Base-by-base conservation (phyloP, 1,140 invertebrate species). In the Idris sp. region DNA sequence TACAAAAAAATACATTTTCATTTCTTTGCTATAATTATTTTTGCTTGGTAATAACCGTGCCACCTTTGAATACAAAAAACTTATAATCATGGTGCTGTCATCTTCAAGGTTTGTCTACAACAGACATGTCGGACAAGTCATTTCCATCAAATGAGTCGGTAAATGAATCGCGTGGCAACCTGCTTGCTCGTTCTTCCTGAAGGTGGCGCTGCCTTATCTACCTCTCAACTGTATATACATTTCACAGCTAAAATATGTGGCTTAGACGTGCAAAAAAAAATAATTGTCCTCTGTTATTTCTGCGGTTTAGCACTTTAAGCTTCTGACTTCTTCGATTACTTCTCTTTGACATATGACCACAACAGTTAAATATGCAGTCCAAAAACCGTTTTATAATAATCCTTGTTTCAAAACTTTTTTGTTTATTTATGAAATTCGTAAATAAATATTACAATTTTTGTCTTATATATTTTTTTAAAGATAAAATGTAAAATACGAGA, bases 61-160 rank as follows among this genome's bases (percentile, higher is more conserved):
- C 2, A 10, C 16, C 1, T 15, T 40, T 51, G 0, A n/a, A 8
- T 5, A 11, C 4, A 51, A 68, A 73, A 67, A 49, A 67, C 2
- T n/a, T 41, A 62, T 54, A 67, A 74, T 40, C 18, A 74, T 48
- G 8, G 80, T 84, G 69, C 76, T 83, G 83, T 80, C 81, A 81
- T 82, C 83, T 81, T 71, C 54, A 78, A 59, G 64, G 31, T 59
- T 64, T 36, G 16, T 16, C 2, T 22, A 36, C 13, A 48, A 64
- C 51, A 35, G 22, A 16, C 5, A 13, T 5, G 68, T 68, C 56
- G 81, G 71, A 78, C 72, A 78, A 46, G 38, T 44, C 69, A 8
- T 62, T 25, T 49, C 58, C 10, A 3, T 11, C 0, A 5, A 25
- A 10, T 2, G 6, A 0, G 59, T 54, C 54, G 68, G 67, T 69